Percentiles rank a stretch among this genome's conserved stretches.
Evolutionary conservation across 1,140 invertebrate species (phyloP).

Genomic region (Brachionus calyciflorus): DNA sequence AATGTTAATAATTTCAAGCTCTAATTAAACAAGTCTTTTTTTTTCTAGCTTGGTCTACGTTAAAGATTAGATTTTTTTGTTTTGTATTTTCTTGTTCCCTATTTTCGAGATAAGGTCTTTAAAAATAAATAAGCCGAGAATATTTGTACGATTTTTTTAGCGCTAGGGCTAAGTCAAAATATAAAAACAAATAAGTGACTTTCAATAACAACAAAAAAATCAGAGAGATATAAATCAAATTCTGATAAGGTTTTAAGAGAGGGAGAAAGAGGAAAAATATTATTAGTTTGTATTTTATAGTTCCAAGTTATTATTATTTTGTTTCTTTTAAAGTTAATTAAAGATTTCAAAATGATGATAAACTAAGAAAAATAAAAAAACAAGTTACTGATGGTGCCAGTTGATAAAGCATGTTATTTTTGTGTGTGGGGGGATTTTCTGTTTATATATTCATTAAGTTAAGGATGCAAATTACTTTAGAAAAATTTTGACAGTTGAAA

Average conservation of each 20-base stretch:
- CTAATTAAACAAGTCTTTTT: too few species aligned
- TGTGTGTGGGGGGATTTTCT: too few species aligned
- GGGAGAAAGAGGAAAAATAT: background rate
- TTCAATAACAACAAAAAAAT: too few species aligned
- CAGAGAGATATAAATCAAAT: slow-evolving; percentile 44
- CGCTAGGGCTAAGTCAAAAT: background rate
- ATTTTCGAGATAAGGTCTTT: slow-evolving; percentile 35
- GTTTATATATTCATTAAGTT: background rate
- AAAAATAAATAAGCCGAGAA: slow-evolving; percentile 39
- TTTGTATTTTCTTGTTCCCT: too few species aligned
- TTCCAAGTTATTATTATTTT: slow-evolving; percentile 16
- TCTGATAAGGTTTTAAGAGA: background rate
- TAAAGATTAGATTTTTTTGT: slow-evolving; percentile 44
- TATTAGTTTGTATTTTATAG: slow-evolving; percentile 35
- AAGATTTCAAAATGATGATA: slow-evolving; percentile 33
- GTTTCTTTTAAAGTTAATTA: slow-evolving; percentile 32
- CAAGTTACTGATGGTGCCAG: slow-evolving; percentile 22
- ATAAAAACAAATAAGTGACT: slow-evolving; percentile 16
- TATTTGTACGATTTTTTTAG: background rate
- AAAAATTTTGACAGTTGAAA: slow-evolving; percentile 13
- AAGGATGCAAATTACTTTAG: slow-evolving; percentile 17
- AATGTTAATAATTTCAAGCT: slow-evolving; percentile 42
- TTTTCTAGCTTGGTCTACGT: slow-evolving; percentile 3
- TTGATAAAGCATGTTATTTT: background rate
- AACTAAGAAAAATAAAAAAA: background rate